Conservation (phyloP, 2,797 vertebrate species). For the Hemibagrus guttatus region DNA sequence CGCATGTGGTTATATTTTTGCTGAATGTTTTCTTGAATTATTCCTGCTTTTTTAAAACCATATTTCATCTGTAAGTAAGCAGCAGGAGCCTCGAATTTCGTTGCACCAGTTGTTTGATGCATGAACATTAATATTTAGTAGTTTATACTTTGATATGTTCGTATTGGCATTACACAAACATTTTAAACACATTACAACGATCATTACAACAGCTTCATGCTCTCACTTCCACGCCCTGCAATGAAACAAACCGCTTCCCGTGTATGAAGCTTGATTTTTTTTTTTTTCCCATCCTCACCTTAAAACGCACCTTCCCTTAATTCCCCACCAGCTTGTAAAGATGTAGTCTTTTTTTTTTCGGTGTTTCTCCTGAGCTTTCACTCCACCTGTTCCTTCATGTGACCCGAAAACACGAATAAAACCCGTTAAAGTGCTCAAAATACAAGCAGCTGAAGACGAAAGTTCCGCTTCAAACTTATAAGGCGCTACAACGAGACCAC, state of each 20-base stretch:
- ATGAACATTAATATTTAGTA: background rate
- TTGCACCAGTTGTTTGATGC: background rate
- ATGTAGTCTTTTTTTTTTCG: background rate
- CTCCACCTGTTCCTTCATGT: background rate
- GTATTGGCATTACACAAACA: background rate
- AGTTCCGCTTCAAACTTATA: background rate
- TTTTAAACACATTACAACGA: background rate
- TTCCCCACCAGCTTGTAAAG: background rate
- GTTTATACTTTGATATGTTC: background rate
- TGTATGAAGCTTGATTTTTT: background rate
- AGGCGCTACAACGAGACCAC: slow-evolving; percentile 15
- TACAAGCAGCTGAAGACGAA: background rate
- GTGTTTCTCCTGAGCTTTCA: background rate
- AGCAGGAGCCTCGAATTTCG: background rate
- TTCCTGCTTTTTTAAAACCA: background rate
- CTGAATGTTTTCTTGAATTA: background rate
- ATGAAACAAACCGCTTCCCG: background rate
- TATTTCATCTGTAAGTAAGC: background rate
- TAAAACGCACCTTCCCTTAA: background rate
- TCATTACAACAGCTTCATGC: background rate
- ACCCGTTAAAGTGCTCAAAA: background rate
- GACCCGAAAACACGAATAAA: background rate
- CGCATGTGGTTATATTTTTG: background rate
- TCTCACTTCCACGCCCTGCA: background rate
- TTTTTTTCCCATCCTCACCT: slow-evolving; percentile 18